Conservation (phyloP, 2,888 invertebrate genomes). For the Dorcus parallelipipedus region DNA sequence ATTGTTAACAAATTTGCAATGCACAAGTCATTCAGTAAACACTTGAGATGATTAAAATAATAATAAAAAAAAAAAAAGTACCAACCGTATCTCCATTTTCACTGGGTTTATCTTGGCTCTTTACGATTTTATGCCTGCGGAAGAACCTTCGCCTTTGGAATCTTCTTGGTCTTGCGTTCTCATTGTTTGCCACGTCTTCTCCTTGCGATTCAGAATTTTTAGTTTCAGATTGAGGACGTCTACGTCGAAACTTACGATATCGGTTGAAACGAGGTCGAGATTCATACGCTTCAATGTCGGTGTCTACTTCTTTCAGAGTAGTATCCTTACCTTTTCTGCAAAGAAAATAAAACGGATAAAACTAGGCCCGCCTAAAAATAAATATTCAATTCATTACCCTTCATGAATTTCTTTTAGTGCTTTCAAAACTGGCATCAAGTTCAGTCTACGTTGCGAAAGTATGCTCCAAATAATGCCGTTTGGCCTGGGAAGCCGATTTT, state of each 20-base stretch:
- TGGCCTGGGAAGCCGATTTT: constrained; percentile 61
- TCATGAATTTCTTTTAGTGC: constrained; percentile 66
- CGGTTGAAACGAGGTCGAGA: constrained; percentile 48
- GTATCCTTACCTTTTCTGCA: constrained; percentile 55
- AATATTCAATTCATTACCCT: constrained; percentile 49
- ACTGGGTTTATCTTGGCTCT: constrained; percentile 33
- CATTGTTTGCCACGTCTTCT: constrained; percentile 20
- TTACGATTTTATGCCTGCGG: constrained; percentile 38
- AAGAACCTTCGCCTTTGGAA: constrained; percentile 22
- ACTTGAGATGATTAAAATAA: too few species aligned
- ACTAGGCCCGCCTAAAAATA: constrained; percentile 21
- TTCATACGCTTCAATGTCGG: constrained; percentile 62
- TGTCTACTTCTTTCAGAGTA: constrained; percentile 65
- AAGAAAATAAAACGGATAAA: neutral
- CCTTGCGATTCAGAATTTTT: constrained; percentile 30
- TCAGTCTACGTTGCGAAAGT: constrained; percentile 67
- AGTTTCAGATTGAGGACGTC: constrained; percentile 29
- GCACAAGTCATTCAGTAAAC: too few species aligned
- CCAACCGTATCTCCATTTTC: constrained; percentile 31
- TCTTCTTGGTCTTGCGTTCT: constrained; percentile 12
- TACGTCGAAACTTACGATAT: constrained; percentile 46
- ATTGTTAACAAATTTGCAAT: neutral
- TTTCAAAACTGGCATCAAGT: constrained; percentile 70
- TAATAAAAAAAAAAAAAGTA: neutral
- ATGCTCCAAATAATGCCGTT: constrained; percentile 76